A percentile compares a stretch with the other conserved stretches of the same genome.
Evolutionary conservation across 2,113 vertebrate genomes (phyloP).

Genomic region (Stercorarius parasiticus): DNA sequence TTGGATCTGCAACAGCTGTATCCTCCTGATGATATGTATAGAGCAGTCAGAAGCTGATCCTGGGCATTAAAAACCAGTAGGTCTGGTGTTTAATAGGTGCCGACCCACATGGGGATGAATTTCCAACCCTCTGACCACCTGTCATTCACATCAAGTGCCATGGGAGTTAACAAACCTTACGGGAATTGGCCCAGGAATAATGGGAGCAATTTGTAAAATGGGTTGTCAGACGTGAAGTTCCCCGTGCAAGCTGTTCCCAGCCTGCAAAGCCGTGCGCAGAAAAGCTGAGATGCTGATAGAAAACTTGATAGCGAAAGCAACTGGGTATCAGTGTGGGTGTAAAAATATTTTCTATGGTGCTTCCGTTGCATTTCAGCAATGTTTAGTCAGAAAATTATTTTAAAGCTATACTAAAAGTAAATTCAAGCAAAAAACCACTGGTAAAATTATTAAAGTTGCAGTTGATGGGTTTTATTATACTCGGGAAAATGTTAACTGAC

Average conservation of each 20-base stretch:
- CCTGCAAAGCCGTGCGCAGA: not conserved
- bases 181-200: not conserved
- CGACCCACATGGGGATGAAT: not conserved
- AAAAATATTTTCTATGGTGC: not conserved
- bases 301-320: not conserved
- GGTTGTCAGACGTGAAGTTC: not conserved
- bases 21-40: not conserved
- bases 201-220: not conserved
- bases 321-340: not conserved
- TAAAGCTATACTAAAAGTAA: not conserved
- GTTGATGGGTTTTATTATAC: not conserved
- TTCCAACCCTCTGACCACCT: constrained; percentile 25
- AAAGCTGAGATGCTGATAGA: not conserved
- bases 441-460: not conserved
- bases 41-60: not conserved
- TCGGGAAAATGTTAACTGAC: not conserved
- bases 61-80: not conserved
- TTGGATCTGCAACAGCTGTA: not conserved
- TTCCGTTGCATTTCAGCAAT: not conserved
- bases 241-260: not conserved
- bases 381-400: not conserved
- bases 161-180: not conserved
- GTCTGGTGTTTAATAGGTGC: not conserved
- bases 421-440: not conserved
- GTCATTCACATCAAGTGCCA: not conserved